These are phyloP conservation scores for Tapera naevia DNA, from an alignment of 2,797 vertebrate genomes.

Conservation along the genomic window DNA sequence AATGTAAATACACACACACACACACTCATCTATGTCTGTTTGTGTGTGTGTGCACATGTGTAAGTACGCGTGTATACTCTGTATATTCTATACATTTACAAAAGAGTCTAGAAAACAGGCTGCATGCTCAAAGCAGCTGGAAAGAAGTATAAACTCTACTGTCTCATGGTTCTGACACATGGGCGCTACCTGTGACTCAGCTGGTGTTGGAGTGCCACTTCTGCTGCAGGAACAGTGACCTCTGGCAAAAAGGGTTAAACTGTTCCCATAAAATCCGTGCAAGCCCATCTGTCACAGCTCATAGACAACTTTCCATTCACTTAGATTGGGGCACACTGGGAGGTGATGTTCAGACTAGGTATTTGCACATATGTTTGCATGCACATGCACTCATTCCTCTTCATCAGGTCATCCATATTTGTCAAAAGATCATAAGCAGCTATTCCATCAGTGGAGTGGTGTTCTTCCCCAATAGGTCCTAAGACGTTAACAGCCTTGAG, in stretches of 20 bases:
- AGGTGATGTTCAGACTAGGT: background rate
- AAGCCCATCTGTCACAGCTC: background rate
- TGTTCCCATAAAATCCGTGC: background rate
- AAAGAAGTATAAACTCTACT: background rate
- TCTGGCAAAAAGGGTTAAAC: background rate
- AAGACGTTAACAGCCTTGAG: background rate
- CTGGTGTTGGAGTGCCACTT: background rate
- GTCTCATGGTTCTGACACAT: background rate
- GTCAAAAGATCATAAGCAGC: background rate
- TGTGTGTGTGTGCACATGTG: too few relatives aligned
- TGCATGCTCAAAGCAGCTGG: background rate
- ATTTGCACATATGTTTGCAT: background rate
- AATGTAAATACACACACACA: background rate
- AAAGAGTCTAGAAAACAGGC: background rate
- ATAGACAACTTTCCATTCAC: background rate
- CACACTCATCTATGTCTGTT: background rate
- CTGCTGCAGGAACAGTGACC: background rate
- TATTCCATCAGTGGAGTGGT: background rate
- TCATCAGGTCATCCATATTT: background rate
- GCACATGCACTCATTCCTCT: background rate
- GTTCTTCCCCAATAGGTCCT: background rate
- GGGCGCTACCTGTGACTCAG: accelerated
- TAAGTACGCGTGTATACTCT: background rate
- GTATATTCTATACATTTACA: background rate
- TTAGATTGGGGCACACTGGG: background rate